Percentiles rank a stretch among this genome's conserved stretches.
phyloP scores from a whole-genome alignment of 2,888 invertebrate species.

The Blastobasis adustella region DNA sequence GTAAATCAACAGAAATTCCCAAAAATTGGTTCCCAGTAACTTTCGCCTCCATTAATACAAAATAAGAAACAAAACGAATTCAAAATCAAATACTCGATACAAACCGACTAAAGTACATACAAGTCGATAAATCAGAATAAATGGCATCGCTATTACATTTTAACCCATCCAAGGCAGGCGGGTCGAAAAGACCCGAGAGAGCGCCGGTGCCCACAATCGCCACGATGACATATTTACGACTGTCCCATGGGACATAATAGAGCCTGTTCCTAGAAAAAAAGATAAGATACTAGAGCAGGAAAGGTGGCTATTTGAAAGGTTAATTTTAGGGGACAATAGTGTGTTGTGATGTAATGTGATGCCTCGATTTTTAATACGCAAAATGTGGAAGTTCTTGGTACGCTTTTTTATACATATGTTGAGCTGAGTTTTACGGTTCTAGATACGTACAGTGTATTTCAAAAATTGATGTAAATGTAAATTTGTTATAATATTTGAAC shows the following conservation, averaged over 20 bases:
- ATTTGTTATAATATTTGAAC: too few relatives aligned
- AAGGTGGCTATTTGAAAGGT: too few relatives aligned
- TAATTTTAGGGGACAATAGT: too few relatives aligned
- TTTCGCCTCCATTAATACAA: too few relatives aligned
- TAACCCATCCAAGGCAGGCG: neutral
- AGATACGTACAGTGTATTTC: too few relatives aligned
- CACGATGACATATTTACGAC: slow-evolving; percentile 30
- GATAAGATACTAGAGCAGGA: neutral
- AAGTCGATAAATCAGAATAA: neutral
- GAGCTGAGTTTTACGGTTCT: too few relatives aligned
- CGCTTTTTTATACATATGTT: too few relatives aligned
- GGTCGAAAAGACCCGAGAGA: slow-evolving; percentile 1
- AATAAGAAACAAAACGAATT: neutral
- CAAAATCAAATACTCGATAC: neutral
- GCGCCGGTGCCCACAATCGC: slow-evolving; percentile 22
- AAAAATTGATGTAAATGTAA: too few relatives aligned
- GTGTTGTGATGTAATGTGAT: slow-evolving; percentile 23
- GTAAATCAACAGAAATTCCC: too few relatives aligned
- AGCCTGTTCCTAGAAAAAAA: neutral
- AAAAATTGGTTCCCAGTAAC: too few relatives aligned
- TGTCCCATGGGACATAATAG: slow-evolving; percentile 3
- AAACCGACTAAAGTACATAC: neutral
- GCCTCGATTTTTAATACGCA: too few relatives aligned
- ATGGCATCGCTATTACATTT: neutral
- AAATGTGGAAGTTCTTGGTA: too few relatives aligned